A percentile compares a stretch with the other conserved stretches of the same genome.
These are phyloP conservation scores for Austrofundulus limnaeus DNA, from an alignment of 2,113 vertebrate genomes.

Conservation along the genomic window DNA sequence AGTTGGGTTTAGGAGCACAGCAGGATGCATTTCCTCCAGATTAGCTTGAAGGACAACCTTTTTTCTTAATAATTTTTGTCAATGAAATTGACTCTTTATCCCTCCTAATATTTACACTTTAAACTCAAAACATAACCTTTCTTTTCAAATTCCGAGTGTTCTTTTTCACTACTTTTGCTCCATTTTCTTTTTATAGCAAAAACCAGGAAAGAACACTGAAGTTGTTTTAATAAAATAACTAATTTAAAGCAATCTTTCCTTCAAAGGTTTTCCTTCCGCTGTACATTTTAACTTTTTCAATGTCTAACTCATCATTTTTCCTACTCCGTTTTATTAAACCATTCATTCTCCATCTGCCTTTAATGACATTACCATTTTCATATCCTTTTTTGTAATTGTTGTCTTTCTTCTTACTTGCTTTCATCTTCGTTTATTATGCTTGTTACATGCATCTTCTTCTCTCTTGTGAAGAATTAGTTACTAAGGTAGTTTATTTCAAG, in stretches of 20 bases:
- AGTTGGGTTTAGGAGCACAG: too few species aligned
- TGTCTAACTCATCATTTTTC: slow-evolving; percentile 11
- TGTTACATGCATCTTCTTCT: slow-evolving; percentile 21
- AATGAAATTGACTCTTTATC: too few species aligned
- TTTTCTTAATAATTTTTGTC: too few species aligned
- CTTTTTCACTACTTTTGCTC: too few species aligned
- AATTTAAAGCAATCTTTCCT: background rate
- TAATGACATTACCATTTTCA: slow-evolving; percentile 12
- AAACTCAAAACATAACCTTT: too few species aligned
- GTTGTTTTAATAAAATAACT: background rate
- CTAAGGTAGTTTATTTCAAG: slow-evolving; percentile 11
- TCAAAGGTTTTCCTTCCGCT: slow-evolving; percentile 6
- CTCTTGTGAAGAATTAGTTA: background rate
- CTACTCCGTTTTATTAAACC: slow-evolving; percentile 25
- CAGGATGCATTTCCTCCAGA: too few species aligned
- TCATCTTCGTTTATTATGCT: slow-evolving; percentile 6
- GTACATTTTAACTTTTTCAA: slow-evolving; percentile 23
- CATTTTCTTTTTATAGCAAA: too few species aligned
- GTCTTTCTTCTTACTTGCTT: background rate
- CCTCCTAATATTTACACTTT: too few species aligned
- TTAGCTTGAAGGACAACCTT: too few species aligned
- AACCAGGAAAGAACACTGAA: background rate
- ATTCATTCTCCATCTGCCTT: slow-evolving; percentile 6
- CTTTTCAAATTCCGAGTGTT: too few species aligned
- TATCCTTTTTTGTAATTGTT: slow-evolving; percentile 11